phyloP scores from a whole-genome alignment of 2,888 invertebrate species.

The Callinectes sapidus region DNA sequence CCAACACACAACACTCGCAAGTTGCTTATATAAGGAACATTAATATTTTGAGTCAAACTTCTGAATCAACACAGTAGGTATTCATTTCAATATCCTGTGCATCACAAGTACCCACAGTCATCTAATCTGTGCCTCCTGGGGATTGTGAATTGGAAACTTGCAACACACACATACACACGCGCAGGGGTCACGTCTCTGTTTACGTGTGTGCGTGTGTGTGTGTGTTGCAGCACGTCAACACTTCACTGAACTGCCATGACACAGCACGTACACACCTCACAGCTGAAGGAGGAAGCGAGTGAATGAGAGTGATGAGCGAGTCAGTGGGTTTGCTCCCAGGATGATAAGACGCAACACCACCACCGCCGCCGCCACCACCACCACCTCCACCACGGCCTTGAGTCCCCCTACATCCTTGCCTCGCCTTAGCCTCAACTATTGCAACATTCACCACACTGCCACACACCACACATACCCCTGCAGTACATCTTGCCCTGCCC shows the following conservation, averaged over 20 bases:
- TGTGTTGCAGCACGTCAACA: no score
- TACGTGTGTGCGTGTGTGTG: no score
- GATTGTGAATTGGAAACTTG: background rate
- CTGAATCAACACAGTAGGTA: no score
- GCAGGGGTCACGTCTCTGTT: background rate
- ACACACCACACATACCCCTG: background rate
- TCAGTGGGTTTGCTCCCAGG: no score
- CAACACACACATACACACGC: background rate
- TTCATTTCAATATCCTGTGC: background rate
- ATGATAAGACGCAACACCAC: constrained; percentile 12
- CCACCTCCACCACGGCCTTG: background rate
- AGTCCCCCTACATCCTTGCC: background rate
- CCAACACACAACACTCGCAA: no score
- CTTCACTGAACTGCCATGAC: no score
- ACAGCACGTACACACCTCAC: no score
- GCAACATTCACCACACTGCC: background rate
- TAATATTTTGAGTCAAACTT: no score
- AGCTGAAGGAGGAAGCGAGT: no score
- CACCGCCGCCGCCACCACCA: background rate
- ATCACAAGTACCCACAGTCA: background rate
- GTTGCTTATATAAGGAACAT: no score
- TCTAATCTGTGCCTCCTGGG: background rate
- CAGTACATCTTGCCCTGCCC: background rate
- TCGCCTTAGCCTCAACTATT: background rate
- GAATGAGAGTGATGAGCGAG: no score